These are phyloP conservation scores for Apamea anceps DNA, from an alignment of 2,888 invertebrate species.

Conservation along the genomic window DNA sequence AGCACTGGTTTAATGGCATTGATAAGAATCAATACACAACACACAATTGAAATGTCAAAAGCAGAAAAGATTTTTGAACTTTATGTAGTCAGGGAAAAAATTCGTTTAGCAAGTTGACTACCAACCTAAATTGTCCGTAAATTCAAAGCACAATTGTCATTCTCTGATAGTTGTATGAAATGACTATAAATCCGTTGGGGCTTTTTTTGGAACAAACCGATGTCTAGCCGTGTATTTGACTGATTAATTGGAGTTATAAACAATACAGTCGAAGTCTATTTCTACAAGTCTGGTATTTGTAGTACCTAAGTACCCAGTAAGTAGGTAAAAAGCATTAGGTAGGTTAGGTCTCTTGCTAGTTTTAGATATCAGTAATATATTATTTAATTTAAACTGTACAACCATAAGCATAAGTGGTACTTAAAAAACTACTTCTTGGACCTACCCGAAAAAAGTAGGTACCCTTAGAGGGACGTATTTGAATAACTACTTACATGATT, in stretches of 20 bases:
- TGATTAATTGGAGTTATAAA: conserved; percentile 37
- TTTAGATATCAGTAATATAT: neutral
- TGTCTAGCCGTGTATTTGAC: conserved; percentile 26
- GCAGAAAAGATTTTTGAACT: conserved; percentile 32
- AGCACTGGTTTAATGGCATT: conserved; percentile 55
- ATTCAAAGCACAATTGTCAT: too few relatives aligned
- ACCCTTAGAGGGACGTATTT: neutral
- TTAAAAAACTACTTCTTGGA: neutral
- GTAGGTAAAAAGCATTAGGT: conserved; percentile 3
- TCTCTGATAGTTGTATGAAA: neutral
- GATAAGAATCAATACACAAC: conserved; percentile 51
- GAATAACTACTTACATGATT: neutral
- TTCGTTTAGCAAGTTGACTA: too few relatives aligned
- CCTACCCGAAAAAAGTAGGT: neutral
- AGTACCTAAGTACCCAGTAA: neutral
- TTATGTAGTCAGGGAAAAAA: neutral
- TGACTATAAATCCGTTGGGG: neutral
- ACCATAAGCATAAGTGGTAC: neutral
- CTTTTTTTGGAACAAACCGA: conserved; percentile 29
- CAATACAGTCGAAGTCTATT: neutral
- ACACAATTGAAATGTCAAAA: conserved; percentile 35
- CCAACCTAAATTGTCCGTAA: neutral
- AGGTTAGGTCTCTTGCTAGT: neutral
- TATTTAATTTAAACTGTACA: neutral
- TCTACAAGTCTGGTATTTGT: neutral